phyloP scores from a whole-genome alignment of 2,113 vertebrate genomes.

The Dipodomys merriami region DNA sequence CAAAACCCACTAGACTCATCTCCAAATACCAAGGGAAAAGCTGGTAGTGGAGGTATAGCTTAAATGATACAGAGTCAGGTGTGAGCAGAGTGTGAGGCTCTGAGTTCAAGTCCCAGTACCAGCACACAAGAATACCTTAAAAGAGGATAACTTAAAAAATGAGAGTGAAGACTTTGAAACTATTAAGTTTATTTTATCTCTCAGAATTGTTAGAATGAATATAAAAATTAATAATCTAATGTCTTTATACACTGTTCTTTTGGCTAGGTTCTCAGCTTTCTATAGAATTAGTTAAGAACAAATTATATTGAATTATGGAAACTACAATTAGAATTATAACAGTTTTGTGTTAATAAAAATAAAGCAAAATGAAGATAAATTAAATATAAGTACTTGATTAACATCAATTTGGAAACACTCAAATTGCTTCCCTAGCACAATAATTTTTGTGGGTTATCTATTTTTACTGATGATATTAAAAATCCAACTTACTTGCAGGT shows the following conservation, averaged over 20 bases:
- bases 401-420: conserved; percentile 54
- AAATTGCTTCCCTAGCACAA: conserved; percentile 27
- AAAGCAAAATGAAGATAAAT: conserved; percentile 48
- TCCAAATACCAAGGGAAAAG: too few species aligned
- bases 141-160: background rate
- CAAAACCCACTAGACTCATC: too few species aligned
- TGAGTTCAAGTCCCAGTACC: too few species aligned
- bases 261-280: conserved; percentile 51
- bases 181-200: conserved; percentile 43
- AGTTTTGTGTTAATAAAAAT: conserved; percentile 44
- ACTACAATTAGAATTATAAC: conserved; percentile 30
- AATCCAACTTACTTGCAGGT: conserved; percentile 92
- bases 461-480: conserved; percentile 53
- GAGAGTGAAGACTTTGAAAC: conserved; percentile 56
- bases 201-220: conserved; percentile 38
- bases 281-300: conserved; percentile 20
- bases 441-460: conserved; percentile 42
- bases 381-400: conserved; percentile 6
- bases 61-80: too few species aligned
- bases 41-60: too few species aligned
- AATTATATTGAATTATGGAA: conserved; percentile 39
- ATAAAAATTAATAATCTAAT: conserved; percentile 44
- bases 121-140: too few species aligned
- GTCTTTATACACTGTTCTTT: background rate
- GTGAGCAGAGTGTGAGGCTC: too few species aligned